These are phyloP conservation scores for Gobio occitaniae DNA, from an alignment of 2,797 vertebrate genomes.

Conservation along the genomic window DNA sequence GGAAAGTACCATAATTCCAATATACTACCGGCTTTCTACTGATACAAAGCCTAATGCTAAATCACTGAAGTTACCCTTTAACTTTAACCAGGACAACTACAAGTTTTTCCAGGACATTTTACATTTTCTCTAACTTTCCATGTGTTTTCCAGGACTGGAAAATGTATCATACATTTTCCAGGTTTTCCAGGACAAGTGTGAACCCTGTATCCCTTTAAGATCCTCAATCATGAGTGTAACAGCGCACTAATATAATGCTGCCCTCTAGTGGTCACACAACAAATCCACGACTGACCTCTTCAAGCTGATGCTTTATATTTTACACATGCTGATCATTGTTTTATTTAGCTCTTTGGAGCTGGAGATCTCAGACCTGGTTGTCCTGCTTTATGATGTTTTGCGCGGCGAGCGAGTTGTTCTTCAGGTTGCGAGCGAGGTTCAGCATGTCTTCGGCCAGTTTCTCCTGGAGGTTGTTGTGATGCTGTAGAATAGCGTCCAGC, in stretches of 20 bases:
- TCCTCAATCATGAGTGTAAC: not conserved
- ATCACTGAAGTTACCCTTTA: too few species aligned
- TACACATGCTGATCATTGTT: not conserved
- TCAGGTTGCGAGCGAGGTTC: constrained; percentile 90
- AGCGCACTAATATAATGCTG: not conserved
- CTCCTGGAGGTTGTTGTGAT: constrained; percentile 94
- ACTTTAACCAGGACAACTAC: too few species aligned
- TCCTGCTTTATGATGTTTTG: constrained; percentile 98
- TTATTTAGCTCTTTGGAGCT: not conserved
- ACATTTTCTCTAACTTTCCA: too few species aligned
- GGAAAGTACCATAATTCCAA: too few species aligned
- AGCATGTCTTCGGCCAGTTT: constrained; percentile 97
- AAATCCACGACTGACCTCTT: not conserved
- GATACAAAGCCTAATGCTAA: too few species aligned
- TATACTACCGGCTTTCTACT: too few species aligned
- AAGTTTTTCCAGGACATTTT: too few species aligned
- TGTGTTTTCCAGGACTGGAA: too few species aligned
- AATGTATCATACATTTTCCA: too few species aligned
- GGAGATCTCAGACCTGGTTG: constrained; percentile 85
- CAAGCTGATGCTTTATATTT: too few species aligned
- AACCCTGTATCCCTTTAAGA: not conserved
- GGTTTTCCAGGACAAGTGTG: too few species aligned
- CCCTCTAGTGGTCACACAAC: constrained; percentile 23
- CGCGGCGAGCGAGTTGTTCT: constrained; percentile 93
- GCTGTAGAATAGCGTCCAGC: constrained; percentile 90